Evolutionary conservation across 2,797 vertebrate genomes (phyloP).

Genomic region (Limnodromus scolopaceus): DNA sequence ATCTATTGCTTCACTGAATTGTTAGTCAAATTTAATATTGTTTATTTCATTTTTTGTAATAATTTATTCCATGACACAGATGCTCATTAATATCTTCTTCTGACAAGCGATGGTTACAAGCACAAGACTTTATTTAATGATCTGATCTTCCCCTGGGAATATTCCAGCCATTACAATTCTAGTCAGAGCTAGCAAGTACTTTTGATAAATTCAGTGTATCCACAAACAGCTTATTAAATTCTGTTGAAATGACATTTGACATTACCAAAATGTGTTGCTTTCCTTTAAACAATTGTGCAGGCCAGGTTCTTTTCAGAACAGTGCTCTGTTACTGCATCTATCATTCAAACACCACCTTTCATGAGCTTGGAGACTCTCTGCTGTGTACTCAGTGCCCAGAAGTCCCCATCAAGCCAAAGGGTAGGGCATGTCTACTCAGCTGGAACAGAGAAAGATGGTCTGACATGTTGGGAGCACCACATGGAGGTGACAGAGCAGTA

Average conservation of each 20-base stretch:
- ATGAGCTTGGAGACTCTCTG: neutral
- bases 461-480: neutral
- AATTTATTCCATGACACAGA: neutral
- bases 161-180: neutral
- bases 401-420: neutral
- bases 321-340: neutral
- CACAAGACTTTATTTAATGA: neutral
- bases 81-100: neutral
- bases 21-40: neutral
- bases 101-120: neutral
- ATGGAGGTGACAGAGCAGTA: neutral
- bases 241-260: neutral
- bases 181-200: neutral
- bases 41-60: neutral
- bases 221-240: neutral
- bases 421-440: rapidly evolving
- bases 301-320: neutral
- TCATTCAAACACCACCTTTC: neutral
- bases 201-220: neutral
- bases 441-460: neutral
- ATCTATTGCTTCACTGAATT: neutral
- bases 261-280: neutral
- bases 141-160: neutral
- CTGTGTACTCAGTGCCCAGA: rapidly evolving
- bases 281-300: neutral